Conservation (phyloP, 2,113 vertebrate species). For the Sinocyclocheilus anshuiensis region DNA sequence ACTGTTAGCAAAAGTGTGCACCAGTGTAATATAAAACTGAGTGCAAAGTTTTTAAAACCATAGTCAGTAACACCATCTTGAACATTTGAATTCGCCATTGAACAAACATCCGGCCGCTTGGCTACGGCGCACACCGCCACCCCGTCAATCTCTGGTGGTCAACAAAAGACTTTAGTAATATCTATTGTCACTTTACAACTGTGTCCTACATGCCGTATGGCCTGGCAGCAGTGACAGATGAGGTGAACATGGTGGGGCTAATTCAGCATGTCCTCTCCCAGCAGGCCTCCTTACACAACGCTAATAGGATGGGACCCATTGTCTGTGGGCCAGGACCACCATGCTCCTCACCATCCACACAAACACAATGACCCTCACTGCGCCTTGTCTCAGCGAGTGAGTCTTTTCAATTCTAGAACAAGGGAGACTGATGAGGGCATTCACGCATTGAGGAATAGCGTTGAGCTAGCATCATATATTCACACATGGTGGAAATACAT, state of each 20-base stretch:
- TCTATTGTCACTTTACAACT: constrained; percentile 50
- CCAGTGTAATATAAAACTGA: neutral
- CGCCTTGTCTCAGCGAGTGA: constrained; percentile 30
- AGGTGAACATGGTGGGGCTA: constrained; percentile 43
- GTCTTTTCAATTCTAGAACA: constrained; percentile 19
- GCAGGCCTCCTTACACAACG: constrained; percentile 25
- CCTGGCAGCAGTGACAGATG: constrained; percentile 45
- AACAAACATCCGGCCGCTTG: constrained; percentile 25
- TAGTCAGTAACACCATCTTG: neutral
- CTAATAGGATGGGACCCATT: constrained; percentile 52
- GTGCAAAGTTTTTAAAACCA: neutral
- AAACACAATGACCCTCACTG: constrained; percentile 36
- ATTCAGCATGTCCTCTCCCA: constrained; percentile 51
- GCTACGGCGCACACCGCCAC: constrained; percentile 18
- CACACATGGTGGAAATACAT: neutral
- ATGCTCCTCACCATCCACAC: constrained; percentile 39
- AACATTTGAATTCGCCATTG: neutral
- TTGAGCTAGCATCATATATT: neutral
- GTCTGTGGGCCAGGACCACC: constrained; percentile 60
- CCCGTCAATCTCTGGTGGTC: constrained; percentile 15
- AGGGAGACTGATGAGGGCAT: neutral
- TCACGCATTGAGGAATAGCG: neutral
- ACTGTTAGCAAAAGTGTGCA: neutral
- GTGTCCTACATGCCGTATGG: constrained; percentile 28
- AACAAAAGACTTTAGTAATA: constrained; percentile 31